Percentiles rank a stretch among this genome's conserved stretches.
Conservation (phyloP, 2,888 invertebrate genomes). For the Drosophila tripunctata region DNA sequence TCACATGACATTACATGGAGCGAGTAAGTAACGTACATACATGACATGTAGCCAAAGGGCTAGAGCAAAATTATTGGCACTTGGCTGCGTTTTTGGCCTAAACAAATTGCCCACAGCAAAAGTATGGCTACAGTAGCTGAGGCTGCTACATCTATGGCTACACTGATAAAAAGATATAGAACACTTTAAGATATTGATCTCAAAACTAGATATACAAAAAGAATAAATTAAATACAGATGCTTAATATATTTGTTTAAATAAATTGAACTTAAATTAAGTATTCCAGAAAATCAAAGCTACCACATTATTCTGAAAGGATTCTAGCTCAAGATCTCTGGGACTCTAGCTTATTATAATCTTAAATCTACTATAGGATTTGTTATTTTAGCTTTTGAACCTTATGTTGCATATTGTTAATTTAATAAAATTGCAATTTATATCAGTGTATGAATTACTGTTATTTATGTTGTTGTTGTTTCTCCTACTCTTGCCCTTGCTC, state of each 20-base stretch:
- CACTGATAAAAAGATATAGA: background rate
- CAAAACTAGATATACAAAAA: no score
- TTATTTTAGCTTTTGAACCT: no score
- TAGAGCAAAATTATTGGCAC: constrained; percentile 51
- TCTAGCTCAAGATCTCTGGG: no score
- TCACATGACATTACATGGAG: constrained; percentile 32
- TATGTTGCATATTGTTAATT: background rate
- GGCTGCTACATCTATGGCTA: background rate
- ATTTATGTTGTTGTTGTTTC: constrained; percentile 3
- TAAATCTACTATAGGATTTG: no score
- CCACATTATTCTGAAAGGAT: no score
- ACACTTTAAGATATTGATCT: background rate
- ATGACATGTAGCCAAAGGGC: constrained; percentile 33
- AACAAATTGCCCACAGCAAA: constrained; percentile 52
- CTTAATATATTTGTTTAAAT: background rate
- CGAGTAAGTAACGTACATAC: background rate
- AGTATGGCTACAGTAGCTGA: constrained; percentile 16
- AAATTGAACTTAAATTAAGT: no score
- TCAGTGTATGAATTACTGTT: constrained; percentile 2
- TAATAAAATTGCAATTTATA: background rate
- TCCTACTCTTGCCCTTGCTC: no score
- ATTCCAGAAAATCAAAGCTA: no score
- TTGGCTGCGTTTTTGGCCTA: constrained; percentile 49
- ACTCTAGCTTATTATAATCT: no score
- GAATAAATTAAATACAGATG: no score